Percentiles rank a stretch among this genome's conserved stretches.
phyloP scores from a whole-genome alignment of 2,888 invertebrate species.

The Xestia rhomboidea region DNA sequence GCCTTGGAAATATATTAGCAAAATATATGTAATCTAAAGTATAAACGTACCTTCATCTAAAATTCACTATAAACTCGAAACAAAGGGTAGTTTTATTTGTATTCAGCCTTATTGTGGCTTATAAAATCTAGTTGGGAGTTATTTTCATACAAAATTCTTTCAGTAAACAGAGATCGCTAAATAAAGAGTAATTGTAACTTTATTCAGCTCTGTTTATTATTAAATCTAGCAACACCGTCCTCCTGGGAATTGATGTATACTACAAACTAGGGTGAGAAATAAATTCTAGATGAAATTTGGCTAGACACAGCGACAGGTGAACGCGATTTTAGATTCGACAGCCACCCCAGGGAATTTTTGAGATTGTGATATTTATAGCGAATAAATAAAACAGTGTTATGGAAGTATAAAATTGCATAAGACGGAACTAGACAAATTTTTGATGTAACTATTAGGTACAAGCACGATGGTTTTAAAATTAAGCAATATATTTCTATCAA shows the following conservation, averaged over 20 bases:
- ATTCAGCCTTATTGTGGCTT: not conserved
- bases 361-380: slow-evolving; percentile 42
- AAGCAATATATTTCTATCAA: not conserved
- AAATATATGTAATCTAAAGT: not conserved
- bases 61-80: not conserved
- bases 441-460: not conserved
- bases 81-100: not conserved
- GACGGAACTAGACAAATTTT: not conserved
- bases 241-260: slow-evolving; percentile 19
- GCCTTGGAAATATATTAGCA: not conserved
- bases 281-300: slow-evolving; percentile 54
- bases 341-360: slow-evolving; percentile 34
- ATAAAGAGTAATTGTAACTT: slow-evolving; percentile 5
- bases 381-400: slow-evolving; percentile 42
- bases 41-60: not conserved
- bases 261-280: slow-evolving; percentile 35
- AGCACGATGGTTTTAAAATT: not conserved
- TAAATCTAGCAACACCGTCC: slow-evolving; percentile 17
- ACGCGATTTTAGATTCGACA: slow-evolving; percentile 49
- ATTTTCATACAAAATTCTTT: not conserved
- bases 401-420: not conserved
- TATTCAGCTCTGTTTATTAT: slow-evolving; percentile 22
- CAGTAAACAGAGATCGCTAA: slow-evolving; percentile 10
- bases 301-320: slow-evolving; percentile 58
- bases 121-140: not conserved